phyloP scores from a whole-genome alignment of 1,140 invertebrate species.

The Eumaeus atala region DNA sequence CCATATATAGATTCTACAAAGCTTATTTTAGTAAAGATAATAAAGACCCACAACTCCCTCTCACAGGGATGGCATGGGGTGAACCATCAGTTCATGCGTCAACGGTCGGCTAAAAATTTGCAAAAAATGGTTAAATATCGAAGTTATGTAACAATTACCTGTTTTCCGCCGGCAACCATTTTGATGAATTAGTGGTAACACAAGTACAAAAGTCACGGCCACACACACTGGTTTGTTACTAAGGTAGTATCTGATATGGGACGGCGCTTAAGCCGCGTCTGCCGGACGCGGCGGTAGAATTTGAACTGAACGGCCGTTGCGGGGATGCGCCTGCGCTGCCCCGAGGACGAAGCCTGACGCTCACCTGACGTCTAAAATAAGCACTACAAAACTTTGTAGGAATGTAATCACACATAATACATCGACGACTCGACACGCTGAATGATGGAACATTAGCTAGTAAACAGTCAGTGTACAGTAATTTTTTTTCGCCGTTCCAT shows the following conservation, averaged over 20 bases:
- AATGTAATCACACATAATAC: background rate
- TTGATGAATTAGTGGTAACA: constrained; percentile 41
- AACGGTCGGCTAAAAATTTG: no score
- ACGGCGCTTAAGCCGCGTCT: constrained; percentile 55
- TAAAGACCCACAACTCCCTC: no score
- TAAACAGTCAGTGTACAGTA: no score
- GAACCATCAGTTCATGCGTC: no score
- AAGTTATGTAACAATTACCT: constrained; percentile 47
- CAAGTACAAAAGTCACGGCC: constrained; percentile 47
- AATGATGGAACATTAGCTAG: no score
- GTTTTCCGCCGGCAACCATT: constrained; percentile 69
- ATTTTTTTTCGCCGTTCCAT: background rate
- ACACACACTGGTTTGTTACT: constrained; percentile 39
- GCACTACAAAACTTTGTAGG: background rate
- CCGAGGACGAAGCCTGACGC: constrained; percentile 53
- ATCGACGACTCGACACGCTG: constrained; percentile 2
- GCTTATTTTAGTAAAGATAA: no score
- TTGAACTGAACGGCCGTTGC: constrained; percentile 59
- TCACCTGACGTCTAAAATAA: constrained; percentile 26
- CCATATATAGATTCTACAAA: no score
- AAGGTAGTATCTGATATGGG: constrained; percentile 23
- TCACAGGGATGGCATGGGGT: no score
- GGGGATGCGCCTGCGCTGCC: constrained; percentile 56
- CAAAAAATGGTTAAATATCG: no score
- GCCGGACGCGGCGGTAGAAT: constrained; percentile 60